These are phyloP conservation scores for Lophura nycthemera DNA, from an alignment of 2,113 vertebrate species.

Conservation along the genomic window DNA sequence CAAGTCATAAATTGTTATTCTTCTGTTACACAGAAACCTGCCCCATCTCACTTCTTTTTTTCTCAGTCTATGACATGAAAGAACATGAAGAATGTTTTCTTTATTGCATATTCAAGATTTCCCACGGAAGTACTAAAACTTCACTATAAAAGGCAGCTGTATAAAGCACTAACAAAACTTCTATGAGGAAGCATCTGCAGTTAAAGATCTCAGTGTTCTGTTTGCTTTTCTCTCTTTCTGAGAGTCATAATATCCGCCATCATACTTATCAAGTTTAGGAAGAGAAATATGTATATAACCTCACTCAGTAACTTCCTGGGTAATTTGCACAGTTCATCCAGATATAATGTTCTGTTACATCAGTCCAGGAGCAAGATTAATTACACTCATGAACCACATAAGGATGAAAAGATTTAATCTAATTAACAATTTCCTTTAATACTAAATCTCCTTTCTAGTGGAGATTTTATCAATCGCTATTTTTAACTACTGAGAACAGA, in stretches of 20 bases:
- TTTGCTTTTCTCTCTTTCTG: not conserved
- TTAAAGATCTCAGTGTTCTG: not conserved
- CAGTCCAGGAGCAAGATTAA: not conserved
- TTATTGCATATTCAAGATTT: not conserved
- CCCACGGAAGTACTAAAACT: not conserved
- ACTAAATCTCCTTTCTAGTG: not conserved
- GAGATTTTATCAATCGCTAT: not conserved
- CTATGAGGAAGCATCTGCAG: not conserved
- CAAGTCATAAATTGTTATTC: accelerated
- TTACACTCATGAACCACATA: not conserved
- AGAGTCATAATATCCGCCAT: not conserved
- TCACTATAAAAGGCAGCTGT: not conserved
- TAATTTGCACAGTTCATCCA: not conserved
- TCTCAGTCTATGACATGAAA: not conserved
- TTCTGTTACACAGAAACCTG: not conserved
- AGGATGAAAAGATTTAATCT: slow-evolving; percentile 28
- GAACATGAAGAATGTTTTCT: not conserved
- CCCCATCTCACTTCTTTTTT: not conserved
- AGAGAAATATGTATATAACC: not conserved
- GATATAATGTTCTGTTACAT: not conserved
- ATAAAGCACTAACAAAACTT: not conserved
- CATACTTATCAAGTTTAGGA: not conserved
- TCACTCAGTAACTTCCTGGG: not conserved
- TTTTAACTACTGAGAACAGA: not conserved
- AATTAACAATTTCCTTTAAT: slow-evolving; percentile 48